Base-by-base conservation (phyloP, 2,113 vertebrate genomes). In the Propithecus coquereli region DNA sequence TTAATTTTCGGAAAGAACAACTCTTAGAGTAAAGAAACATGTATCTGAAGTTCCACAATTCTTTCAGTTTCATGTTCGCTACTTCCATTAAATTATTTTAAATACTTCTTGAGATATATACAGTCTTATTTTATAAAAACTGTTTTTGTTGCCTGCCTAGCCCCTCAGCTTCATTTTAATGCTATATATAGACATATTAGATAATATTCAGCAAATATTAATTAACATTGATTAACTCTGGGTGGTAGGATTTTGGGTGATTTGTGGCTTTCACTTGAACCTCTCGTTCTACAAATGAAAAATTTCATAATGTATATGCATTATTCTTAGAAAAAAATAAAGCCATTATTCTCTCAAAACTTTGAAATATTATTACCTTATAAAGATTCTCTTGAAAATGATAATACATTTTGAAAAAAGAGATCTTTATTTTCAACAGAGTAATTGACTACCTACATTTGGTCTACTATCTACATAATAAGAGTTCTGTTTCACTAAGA, bases 51-150 rank as follows among this genome's bases (percentile, higher is more conserved):
- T 47, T 74, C 27, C 37, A 63, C n/a, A 77, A 66, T 61, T 93
- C 71, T 94, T 77, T 81, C 50, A 63, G 47, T 73, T 9, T 27
- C 61, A 70, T 25, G 17, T 68, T 5, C 43, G 34, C 79, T 84
- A 71, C 47, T 92, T 80, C 79, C 16, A 34, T 86, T 79, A 87
- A 61, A 94, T 97, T 81, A 93, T 85, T 94, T 92, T 37, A 91
- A 87, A 90, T 43, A 52, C 2, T 59, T 90, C 87, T 87, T 68
- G 40, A 92, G 13, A 74, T 71, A 37, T 18, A 8, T 61, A 61
- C 3, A 65, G 17, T 76, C n/a, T 90, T 95, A 57, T 82, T 93
- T 91, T 47, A 76, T 63, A 91, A 88, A 83, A 43, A 14, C 14
- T 80, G 6, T 57, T 86, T 61, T 47, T 59, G 20, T 71, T 81